Evolutionary conservation across 2,888 invertebrate genomes (phyloP), one percentile per base, ranked within the genome.

Genomic region (Xestia xanthographa): DNA sequence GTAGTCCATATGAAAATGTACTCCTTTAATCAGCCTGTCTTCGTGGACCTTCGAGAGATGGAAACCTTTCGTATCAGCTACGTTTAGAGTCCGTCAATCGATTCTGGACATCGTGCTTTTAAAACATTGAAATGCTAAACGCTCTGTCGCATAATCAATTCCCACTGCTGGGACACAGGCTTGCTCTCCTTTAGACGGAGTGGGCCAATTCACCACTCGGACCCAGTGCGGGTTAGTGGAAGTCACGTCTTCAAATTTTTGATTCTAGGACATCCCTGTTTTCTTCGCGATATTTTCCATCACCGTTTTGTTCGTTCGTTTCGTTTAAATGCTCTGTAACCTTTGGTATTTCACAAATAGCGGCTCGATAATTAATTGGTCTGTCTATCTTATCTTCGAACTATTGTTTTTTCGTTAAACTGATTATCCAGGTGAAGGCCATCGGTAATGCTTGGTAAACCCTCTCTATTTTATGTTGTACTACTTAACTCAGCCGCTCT

Each of bases 361-460:
- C 26, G 34, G 17, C 26, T 38, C 53, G 50, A 72, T 77, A 78
- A 79, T 85, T 80, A 76, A 86, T 86, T 77, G 58, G 4, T 62
- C 5, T 86, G 69, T 79, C 66, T 66, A 65, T 83, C 65, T 76
- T 83, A 80, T 80, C 75, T 79, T 34, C 20, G 14, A 63, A 74
- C 72, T 62, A 81, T 86, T 79, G 75, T 76, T 77, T 84, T 78
- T 86, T 68, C 66, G 72, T 79, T 82, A 70, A 86, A 75, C 74
- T 58, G 67, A 45, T 66, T 66, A 80, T 79, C 67, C 56, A 20
- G 87, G 79, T 73, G 85, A 86, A 80, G 87, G 77, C 45, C 58
- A 45, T 26, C 22, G 17, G 60, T 67, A 75, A 65, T 73, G 60
- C 29, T 86, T 70, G 72, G 75, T 68, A 67, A 79, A 77, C 69